These are phyloP conservation scores for Diaphora mendica DNA, from an alignment of 2,888 invertebrate genomes.

Conservation along the genomic window DNA sequence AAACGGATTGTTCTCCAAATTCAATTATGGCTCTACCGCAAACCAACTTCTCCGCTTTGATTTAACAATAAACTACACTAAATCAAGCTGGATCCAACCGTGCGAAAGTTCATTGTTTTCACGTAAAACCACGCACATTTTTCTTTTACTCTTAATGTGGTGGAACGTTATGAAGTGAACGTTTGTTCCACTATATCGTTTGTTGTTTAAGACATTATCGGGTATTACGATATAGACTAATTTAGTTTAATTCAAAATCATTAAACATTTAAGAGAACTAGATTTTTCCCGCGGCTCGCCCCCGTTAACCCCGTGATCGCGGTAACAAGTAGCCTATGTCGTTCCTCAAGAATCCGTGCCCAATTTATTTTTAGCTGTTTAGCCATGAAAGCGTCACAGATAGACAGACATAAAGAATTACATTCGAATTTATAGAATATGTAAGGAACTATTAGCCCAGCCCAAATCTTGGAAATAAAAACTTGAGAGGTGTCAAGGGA, in stretches of 20 bases:
- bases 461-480: too few species aligned
- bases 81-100: conserved; percentile 73
- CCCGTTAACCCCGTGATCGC: too few species aligned
- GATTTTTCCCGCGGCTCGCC: too few species aligned
- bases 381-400: too few species aligned
- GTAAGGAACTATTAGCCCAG: too few species aligned
- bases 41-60: conserved; percentile 73
- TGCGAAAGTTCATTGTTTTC: conserved; percentile 85
- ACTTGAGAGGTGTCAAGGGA: too few species aligned
- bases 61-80: conserved; percentile 75
- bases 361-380: too few species aligned
- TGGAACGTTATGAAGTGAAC: conserved; percentile 36
- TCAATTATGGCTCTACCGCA: conserved; percentile 77
- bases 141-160: conserved; percentile 41
- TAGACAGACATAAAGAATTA: too few species aligned
- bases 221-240: neutral
- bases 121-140: conserved; percentile 51
- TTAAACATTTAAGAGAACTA: neutral
- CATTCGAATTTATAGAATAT: too few species aligned
- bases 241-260: neutral
- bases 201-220: conserved; percentile 15
- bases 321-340: too few species aligned
- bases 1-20: conserved; percentile 84
- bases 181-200: conserved; percentile 16
- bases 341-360: too few species aligned